Base-by-base conservation (phyloP, 2,113 vertebrate species). In the Paradoxurus hermaphroditus region DNA sequence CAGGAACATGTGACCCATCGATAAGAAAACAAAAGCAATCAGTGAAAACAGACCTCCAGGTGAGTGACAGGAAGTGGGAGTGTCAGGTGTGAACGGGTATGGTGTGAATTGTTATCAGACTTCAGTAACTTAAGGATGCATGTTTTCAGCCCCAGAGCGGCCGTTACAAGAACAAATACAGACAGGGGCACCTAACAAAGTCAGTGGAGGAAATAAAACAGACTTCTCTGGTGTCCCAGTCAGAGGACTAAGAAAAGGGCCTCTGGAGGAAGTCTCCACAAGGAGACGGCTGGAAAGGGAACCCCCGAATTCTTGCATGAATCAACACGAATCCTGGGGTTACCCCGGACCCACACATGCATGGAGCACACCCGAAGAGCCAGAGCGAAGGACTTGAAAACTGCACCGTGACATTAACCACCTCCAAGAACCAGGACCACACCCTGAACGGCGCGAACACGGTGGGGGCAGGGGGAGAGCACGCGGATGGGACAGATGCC, bases 401-500 rank as follows among this genome's bases (percentile, higher is more conserved):
- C 36, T 3, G 7, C 34, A 15, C 39, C 8, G 31, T 6, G 62
- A 23, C 18, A 1, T 8, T 67, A 67, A 44, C 15, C 12, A 8
- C n/a, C 31, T 21, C 25, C n/a, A 29, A 7, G 91, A 34, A 1
- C 9, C 5, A 27, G 65, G 46, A 18, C 4, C 1, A 11, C 19
- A 13, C 7, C 67, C 12, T 0, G 19, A 10, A 3, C 0, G 10
- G 14, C 5, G 1, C 7, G 12, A n/a, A n/a, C 11, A 14, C 14
- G 27, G 59, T 82, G 18, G 53, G 34, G 67, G 91, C n/a, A n/a
- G 15, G 51, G 16, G 51, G 15, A 15, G 16, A 18, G 34, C 16
- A 12, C 3, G 3, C n/a, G 2, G 39, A 19, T 1, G 0, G 65
- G 12, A 5, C 29, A 41, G 21, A 18, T 1, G 0, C 4, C 0